phyloP scores from a whole-genome alignment of 2,888 invertebrate genomes.

The Anthophora plumipes region DNA sequence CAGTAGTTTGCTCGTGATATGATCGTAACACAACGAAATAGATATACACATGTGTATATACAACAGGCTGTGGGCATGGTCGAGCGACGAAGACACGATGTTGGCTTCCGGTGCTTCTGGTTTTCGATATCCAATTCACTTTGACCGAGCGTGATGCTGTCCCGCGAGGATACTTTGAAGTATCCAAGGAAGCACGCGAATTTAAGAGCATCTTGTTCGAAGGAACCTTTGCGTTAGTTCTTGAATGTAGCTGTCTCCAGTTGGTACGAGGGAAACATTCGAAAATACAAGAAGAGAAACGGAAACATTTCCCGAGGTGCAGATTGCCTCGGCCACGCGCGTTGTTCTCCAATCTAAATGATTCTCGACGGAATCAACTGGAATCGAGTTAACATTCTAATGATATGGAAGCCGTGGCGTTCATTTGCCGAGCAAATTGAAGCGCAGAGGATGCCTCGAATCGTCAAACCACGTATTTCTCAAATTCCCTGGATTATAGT shows the following conservation, averaged over 20 bases:
- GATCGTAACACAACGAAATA: constrained; percentile 1
- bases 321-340: neutral
- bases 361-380: neutral
- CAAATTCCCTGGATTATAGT: constrained; percentile 42
- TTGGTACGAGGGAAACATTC: neutral
- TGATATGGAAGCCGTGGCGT: constrained; percentile 16
- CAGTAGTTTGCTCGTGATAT: constrained; percentile 16
- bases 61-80: neutral
- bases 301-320: neutral
- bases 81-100: neutral
- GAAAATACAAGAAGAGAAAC: neutral
- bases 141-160: constrained; percentile 32
- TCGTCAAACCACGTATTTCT: constrained; percentile 43
- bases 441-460: constrained; percentile 17
- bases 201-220: constrained; percentile 27
- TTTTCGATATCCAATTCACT: constrained; percentile 53
- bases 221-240: neutral
- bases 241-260: neutral
- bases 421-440: constrained; percentile 43
- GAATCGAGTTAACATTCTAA: constrained; percentile 25
- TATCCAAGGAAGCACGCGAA: constrained; percentile 20
- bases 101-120: neutral
- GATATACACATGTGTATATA: neutral
- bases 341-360: neutral
- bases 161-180: constrained; percentile 27